phyloP scores from a whole-genome alignment of 2,888 invertebrate species.

The Eueremaeus valkanovi region DNA sequence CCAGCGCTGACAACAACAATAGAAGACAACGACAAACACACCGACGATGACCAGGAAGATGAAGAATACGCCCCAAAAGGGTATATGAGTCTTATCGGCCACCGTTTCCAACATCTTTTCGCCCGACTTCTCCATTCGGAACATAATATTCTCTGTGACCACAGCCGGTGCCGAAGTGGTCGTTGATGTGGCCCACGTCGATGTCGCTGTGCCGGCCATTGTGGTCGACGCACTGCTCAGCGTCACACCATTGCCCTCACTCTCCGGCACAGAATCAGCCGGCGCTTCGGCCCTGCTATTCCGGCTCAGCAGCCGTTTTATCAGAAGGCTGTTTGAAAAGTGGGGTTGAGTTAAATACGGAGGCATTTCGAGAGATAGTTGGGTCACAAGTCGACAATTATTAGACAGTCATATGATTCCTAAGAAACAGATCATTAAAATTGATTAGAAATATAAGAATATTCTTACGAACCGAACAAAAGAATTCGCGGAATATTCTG shows the following conservation, averaged over 20 bases:
- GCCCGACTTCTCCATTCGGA: slow-evolving; percentile 34
- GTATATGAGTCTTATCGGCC: slow-evolving; percentile 42
- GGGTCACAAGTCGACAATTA: neutral
- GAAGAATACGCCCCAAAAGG: slow-evolving; percentile 46
- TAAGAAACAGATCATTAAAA: neutral
- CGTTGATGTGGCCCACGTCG: neutral
- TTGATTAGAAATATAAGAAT: no score
- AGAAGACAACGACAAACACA: slow-evolving; percentile 46
- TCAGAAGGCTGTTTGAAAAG: slow-evolving; percentile 38
- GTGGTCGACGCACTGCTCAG: neutral
- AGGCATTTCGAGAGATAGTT: slow-evolving; percentile 12
- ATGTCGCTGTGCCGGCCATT: neutral
- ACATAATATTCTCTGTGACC: neutral
- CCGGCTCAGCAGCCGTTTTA: slow-evolving; percentile 30
- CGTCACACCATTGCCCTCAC: neutral
- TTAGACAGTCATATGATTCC: neutral
- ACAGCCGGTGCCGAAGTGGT: neutral
- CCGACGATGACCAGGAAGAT: slow-evolving; percentile 46
- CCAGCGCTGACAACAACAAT: slow-evolving; percentile 47
- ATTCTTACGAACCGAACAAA: no score
- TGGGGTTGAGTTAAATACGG: slow-evolving; percentile 37
- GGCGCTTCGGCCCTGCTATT: neutral
- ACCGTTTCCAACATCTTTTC: slow-evolving; percentile 38
- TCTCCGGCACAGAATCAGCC: neutral
- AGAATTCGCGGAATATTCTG: no score